These are phyloP conservation scores for Trachelus troglodyta DNA, from an alignment of 2,888 invertebrate genomes.

Conservation along the genomic window DNA sequence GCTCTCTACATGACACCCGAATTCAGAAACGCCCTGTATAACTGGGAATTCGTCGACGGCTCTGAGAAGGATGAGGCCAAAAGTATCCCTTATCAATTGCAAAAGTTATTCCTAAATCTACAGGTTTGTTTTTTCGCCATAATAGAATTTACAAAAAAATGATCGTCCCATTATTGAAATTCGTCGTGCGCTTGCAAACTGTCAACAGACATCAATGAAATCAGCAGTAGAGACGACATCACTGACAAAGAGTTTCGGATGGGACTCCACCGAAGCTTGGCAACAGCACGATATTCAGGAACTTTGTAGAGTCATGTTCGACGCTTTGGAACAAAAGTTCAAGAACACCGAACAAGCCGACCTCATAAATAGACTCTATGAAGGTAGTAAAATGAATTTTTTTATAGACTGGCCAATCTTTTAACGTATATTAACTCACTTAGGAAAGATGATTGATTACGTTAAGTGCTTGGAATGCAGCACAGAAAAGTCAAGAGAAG, in stretches of 20 bases:
- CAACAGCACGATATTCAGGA: slow-evolving; percentile 95
- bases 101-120: slow-evolving; percentile 85
- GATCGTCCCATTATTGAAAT: not conserved
- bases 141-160: not conserved
- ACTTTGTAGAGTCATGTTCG: slow-evolving; percentile 90
- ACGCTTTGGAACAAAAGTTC: slow-evolving; percentile 86
- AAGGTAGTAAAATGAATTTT: slow-evolving; percentile 64
- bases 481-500: slow-evolving; percentile 83
- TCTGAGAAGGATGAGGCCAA: slow-evolving; percentile 73
- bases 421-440: slow-evolving; percentile 25
- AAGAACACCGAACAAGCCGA: slow-evolving; percentile 84
- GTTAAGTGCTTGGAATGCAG: slow-evolving; percentile 89
- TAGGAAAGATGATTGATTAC: slow-evolving; percentile 85
- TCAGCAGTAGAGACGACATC: slow-evolving; percentile 88
- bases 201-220: slow-evolving; percentile 77
- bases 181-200: not conserved
- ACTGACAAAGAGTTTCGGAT: slow-evolving; percentile 88
- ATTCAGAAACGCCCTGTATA: slow-evolving; percentile 88
- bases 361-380: slow-evolving; percentile 84
- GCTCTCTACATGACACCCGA: slow-evolving; percentile 93
- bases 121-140: slow-evolving; percentile 68
- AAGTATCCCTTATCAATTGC: slow-evolving; percentile 88
- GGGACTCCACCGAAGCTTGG: slow-evolving; percentile 91
- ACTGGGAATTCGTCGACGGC: slow-evolving; percentile 80
- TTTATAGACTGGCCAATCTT: not conserved